phyloP scores from a whole-genome alignment of 2,888 invertebrate species.

The Luperina testacea region DNA sequence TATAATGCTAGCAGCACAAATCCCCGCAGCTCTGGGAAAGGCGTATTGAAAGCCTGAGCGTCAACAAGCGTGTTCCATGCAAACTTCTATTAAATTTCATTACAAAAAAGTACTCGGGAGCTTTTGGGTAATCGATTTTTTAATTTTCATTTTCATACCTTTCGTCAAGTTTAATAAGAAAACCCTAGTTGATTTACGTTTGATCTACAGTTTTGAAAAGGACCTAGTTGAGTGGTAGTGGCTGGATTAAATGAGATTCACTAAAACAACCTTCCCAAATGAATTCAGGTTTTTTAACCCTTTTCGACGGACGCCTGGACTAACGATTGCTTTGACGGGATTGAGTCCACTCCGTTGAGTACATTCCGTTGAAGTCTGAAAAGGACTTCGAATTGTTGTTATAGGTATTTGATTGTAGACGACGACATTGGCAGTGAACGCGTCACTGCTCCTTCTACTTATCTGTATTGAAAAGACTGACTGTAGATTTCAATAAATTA shows the following conservation, averaged over 20 bases:
- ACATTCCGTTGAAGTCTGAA: slow-evolving; percentile 18
- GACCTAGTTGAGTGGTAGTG: not conserved
- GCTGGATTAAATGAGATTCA: slow-evolving; percentile 9
- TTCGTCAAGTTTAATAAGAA: not conserved
- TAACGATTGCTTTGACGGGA: slow-evolving; percentile 52
- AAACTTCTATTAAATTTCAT: slow-evolving; percentile 49
- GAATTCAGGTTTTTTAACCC: slow-evolving; percentile 39
- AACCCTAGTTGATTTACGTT: not conserved
- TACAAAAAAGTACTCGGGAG: slow-evolving; percentile 41
- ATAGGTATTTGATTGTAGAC: slow-evolving; percentile 8
- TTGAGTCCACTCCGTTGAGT: no score
- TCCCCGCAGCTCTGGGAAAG: slow-evolving; percentile 14
- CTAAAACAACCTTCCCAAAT: slow-evolving; percentile 39
- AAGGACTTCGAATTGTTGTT: slow-evolving; percentile 19
- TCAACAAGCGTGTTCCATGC: slow-evolving; percentile 48
- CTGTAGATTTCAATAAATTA: not conserved
- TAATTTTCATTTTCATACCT: slow-evolving; percentile 20
- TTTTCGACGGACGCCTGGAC: slow-evolving; percentile 37
- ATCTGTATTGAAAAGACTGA: not conserved
- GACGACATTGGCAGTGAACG: not conserved
- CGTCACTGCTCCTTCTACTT: not conserved
- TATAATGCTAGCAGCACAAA: slow-evolving; percentile 24
- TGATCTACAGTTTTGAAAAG: slow-evolving; percentile 12
- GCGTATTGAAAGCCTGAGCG: slow-evolving; percentile 47
- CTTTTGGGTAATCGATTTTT: slow-evolving; percentile 45